Evolutionary conservation across 2,888 invertebrate genomes (phyloP).

Genomic region (Drosophila atripex): DNA sequence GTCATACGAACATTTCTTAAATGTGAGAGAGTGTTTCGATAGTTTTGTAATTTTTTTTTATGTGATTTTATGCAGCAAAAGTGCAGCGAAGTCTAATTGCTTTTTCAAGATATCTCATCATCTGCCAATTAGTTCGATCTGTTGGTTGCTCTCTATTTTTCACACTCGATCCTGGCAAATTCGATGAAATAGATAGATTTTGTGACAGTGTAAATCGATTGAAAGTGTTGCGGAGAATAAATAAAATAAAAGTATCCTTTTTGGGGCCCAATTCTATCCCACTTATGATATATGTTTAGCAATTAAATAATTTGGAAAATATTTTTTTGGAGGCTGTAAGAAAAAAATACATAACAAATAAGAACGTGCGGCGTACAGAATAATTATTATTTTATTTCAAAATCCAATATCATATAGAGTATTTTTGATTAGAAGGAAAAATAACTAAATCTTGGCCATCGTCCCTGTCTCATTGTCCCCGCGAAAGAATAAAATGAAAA

Average conservation of each 20-base stretch:
- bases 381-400: conserved; percentile 5
- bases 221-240: background rate
- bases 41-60: conserved; percentile 3
- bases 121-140: conserved; percentile 23
- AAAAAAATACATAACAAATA: conserved; percentile 16
- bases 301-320: conserved; percentile 22
- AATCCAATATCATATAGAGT: conserved; percentile 16
- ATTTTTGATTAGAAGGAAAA: conserved; percentile 2
- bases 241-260: background rate
- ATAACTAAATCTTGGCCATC: conserved; percentile 3
- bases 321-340: background rate
- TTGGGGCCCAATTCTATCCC: conserved; percentile 11
- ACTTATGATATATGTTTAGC: background rate
- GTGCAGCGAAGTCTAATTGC: conserved; percentile 16
- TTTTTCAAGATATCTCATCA: background rate
- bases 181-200: background rate
- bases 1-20: conserved; percentile 44
- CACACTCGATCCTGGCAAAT: conserved; percentile 22
- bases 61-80: conserved; percentile 18
- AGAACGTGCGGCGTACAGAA: conserved; percentile 29
- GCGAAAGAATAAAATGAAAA: conserved; percentile 3
- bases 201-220: background rate
- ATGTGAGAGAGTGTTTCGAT: conserved; percentile 39
- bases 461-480: conserved; percentile 2
- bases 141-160: conserved; percentile 32